phyloP scores from a whole-genome alignment of 2,888 invertebrate genomes.

The Cantharis lateralis region DNA sequence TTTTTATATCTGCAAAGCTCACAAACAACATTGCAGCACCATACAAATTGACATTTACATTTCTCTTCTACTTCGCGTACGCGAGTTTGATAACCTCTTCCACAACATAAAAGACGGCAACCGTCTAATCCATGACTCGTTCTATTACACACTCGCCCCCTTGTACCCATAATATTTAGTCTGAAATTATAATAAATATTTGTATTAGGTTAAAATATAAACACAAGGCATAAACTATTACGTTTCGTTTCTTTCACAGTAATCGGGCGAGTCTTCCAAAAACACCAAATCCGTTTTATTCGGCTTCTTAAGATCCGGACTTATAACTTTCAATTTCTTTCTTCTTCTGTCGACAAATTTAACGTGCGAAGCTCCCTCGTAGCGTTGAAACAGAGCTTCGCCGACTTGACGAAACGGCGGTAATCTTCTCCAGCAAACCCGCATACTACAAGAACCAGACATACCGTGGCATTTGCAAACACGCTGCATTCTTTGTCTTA shows the following conservation, averaged over 20 bases:
- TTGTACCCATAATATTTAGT: conserved; percentile 80
- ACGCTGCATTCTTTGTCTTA: conserved; percentile 79
- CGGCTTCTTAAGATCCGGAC: conserved; percentile 81
- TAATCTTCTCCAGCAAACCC: conserved; percentile 88
- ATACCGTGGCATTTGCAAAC: conserved; percentile 94
- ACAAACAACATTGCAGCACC: conserved; percentile 90
- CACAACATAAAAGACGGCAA: conserved; percentile 85
- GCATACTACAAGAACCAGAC: conserved; percentile 88
- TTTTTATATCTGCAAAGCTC: conserved; percentile 78
- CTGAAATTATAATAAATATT: conserved; percentile 55
- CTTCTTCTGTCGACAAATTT: conserved; percentile 68
- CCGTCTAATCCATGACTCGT: conserved; percentile 86
- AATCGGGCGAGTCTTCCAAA: conserved; percentile 89
- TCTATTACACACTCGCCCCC: conserved; percentile 81
- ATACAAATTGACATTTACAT: conserved; percentile 87
- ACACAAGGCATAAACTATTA: conserved; percentile 56
- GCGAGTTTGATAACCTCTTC: conserved; percentile 84
- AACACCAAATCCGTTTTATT: conserved; percentile 90
- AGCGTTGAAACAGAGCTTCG: conserved; percentile 75
- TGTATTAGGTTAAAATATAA: not conserved
- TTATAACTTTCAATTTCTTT: conserved; percentile 73
- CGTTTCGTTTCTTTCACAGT: conserved; percentile 85
- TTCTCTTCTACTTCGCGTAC: conserved; percentile 83
- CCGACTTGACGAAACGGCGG: conserved; percentile 79
- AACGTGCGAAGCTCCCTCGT: conserved; percentile 87